These are phyloP conservation scores for Drosophila lacteicornis DNA, from an alignment of 1,140 invertebrate genomes.

Conservation along the genomic window DNA sequence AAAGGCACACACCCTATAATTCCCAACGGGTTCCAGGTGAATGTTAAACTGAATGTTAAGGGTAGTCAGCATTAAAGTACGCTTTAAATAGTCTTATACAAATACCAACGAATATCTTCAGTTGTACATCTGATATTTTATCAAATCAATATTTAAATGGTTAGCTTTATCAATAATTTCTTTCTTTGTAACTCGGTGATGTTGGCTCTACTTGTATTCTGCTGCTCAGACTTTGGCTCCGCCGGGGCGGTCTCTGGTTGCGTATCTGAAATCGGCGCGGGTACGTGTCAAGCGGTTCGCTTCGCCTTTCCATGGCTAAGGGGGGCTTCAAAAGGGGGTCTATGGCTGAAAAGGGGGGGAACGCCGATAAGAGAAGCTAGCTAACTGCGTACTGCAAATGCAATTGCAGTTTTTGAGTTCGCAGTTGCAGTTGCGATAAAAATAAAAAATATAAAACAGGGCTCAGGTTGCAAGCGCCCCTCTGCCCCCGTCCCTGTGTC, in stretches of 20 bases:
- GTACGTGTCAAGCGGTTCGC: constrained; percentile 62
- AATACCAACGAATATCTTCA: not conserved
- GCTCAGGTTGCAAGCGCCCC: constrained; percentile 61
- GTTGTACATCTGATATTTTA: too few relatives aligned
- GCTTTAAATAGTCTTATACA: too few relatives aligned
- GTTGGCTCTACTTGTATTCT: constrained; percentile 8
- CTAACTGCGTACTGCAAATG: constrained; percentile 40
- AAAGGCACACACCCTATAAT: too few relatives aligned
- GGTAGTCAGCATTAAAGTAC: too few relatives aligned
- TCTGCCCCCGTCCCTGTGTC: constrained; percentile 12
- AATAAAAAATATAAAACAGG: constrained; percentile 22
- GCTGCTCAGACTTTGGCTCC: not conserved
- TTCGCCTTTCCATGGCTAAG: constrained; percentile 13
- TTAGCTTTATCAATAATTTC: not conserved
- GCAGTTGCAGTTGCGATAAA: constrained; percentile 44
- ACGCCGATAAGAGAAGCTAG: constrained; percentile 37
- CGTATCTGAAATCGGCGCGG: constrained; percentile 53
- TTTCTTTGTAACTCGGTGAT: not conserved
- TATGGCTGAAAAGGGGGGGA: too few relatives aligned
- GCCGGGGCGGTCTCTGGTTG: constrained; percentile 16
- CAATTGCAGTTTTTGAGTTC: constrained; percentile 40
- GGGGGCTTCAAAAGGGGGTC: constrained; percentile 10
- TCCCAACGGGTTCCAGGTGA: too few relatives aligned
- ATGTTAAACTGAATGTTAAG: too few relatives aligned
- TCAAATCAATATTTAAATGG: not conserved